Evolutionary conservation across 2,888 invertebrate species (phyloP).

Genomic region (Xanthostigma xanthostigma): DNA sequence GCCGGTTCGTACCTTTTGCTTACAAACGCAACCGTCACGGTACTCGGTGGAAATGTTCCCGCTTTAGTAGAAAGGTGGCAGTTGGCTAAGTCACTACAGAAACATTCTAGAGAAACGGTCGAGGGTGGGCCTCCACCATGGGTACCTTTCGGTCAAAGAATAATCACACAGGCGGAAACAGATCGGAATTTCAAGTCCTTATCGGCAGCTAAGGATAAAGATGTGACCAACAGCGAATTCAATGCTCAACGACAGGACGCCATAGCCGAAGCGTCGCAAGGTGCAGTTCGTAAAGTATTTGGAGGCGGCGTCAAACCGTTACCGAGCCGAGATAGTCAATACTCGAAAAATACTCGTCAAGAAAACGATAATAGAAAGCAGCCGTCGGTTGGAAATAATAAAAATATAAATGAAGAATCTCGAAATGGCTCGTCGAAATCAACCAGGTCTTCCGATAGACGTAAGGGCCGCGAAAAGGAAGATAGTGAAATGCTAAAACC

Average conservation of each 20-base stretch:
- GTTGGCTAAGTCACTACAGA: conserved; percentile 30
- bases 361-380: conserved; percentile 4
- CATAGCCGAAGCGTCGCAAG: conserved; percentile 72
- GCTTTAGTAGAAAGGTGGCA: conserved; percentile 83
- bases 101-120: conserved; percentile 32
- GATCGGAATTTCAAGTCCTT: conserved; percentile 60
- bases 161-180: conserved; percentile 38
- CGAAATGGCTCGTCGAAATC: conserved; percentile 23
- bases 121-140: conserved; percentile 72
- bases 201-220: conserved; percentile 40
- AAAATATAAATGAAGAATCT: conserved; percentile 4
- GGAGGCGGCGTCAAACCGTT: conserved; percentile 36
- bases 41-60: conserved; percentile 74
- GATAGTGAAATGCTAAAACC: conserved; percentile 50
- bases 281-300: conserved; percentile 36
- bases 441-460: conserved; percentile 15
- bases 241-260: conserved; percentile 80
- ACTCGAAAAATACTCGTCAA: conserved; percentile 1
- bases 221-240: conserved; percentile 67
- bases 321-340: conserved; percentile 2
- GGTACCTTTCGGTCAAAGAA: conserved; percentile 78
- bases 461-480: conserved; percentile 12
- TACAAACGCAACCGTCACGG: conserved; percentile 45
- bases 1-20: conserved; percentile 52
- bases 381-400: conserved; percentile 5